Evolutionary conservation across 2,797 vertebrate species (phyloP).

Genomic region (Acipenser oxyrinchus): DNA sequence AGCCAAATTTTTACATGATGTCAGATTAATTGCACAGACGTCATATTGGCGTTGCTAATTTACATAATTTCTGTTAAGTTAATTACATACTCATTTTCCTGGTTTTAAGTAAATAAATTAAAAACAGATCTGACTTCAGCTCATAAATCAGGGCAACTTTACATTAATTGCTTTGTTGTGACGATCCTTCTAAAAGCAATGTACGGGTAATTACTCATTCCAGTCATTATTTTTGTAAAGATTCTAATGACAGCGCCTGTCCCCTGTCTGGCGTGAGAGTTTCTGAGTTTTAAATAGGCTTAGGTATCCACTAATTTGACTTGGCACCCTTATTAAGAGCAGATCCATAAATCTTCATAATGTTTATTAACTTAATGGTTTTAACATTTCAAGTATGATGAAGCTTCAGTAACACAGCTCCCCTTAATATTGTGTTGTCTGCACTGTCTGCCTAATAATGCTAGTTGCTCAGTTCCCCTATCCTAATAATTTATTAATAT

Average conservation of each 20-base stretch:
- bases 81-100: conserved; percentile 64
- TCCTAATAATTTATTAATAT: too few species aligned
- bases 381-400: too few species aligned
- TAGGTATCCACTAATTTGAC: not conserved
- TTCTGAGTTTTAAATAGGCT: not conserved
- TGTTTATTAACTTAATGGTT: too few species aligned
- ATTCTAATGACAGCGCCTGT: conserved; percentile 29
- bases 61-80: conserved; percentile 57
- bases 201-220: conserved; percentile 19
- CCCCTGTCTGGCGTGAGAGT: conserved; percentile 14
- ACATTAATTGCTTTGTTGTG: conserved; percentile 41
- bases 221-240: conserved; percentile 27
- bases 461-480: too few species aligned
- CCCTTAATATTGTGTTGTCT: too few species aligned
- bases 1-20: not conserved
- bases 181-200: conserved; percentile 16
- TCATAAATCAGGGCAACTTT: conserved; percentile 31
- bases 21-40: conserved; percentile 49
- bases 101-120: conserved; percentile 55
- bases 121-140: conserved; percentile 59
- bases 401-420: too few species aligned
- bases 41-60: conserved; percentile 20
- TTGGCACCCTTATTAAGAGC: conserved; percentile 6
- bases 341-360: not conserved
- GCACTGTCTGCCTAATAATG: too few species aligned